Evolutionary conservation across 2,888 invertebrate species (phyloP), one percentile per base, ranked within the genome.

Genomic region (Ophion ventricosus): DNA sequence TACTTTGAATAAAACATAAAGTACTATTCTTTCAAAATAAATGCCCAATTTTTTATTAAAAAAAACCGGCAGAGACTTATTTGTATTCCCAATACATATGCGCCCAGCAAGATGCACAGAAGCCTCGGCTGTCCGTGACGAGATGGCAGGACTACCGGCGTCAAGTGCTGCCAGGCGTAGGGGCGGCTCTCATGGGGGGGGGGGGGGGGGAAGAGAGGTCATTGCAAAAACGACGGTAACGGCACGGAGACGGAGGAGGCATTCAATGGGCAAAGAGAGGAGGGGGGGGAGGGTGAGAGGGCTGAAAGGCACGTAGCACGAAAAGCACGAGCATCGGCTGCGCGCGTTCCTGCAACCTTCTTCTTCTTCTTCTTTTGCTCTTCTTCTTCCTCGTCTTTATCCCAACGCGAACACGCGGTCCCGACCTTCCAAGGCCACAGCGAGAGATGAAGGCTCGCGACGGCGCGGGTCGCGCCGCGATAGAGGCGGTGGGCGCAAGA

Each of bases 361-460:
- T 49, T 49, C 49, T 17, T 49, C 49, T 49, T 49, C 1, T 49
- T 49, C 17, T 17, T 14, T 4, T 49, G 2, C 4, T 49, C 49
- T 17, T 49, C 49, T 17, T 49, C 49, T 49, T 49, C 49, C 49
- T 49, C 49, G 11, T 43, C 80, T 84, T 84, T 77, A 77, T 84
- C 69, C 77, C 77, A 25, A 49, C 77, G 56, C 66, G 72, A 76
- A 67, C 76, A 56, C 80, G 70, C 80, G 69, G 74, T 75, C 82
- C 74, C 87, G 87, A 87, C 87, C 87, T 87, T 87, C 85, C 85
- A 87, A 87, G 87, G 87, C 86, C 87, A 87, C 85, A 74, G 49
- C 49, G 49, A 49, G 81, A 81, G 81, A 78, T 57, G 76, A 74
- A 84, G 69, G 63, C 73, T 69, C 80, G 35, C 17, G 49, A 63